Base-by-base conservation (phyloP, 2,797 vertebrate species). In the Peromyscus nudipes region DNA sequence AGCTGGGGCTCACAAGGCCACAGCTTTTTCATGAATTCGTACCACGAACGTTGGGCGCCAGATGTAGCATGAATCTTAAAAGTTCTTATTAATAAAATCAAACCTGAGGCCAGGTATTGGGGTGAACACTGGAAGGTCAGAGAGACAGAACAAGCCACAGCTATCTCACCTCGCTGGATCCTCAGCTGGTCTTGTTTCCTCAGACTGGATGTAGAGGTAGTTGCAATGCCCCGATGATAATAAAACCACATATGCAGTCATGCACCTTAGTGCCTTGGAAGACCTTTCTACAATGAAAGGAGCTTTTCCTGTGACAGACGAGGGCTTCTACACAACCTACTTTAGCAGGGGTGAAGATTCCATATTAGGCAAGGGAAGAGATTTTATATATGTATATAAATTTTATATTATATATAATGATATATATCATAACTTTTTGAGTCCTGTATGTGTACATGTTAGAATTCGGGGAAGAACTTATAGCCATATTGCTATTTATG, bases 401-500 rank as follows among this genome's bases (percentile, higher is more conserved):
- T 52, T 52, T 52, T 52, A 52, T 52, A 52, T 52, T 12, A 52
- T 52, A 52, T 52, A 52, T 52, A 52, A 52, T 52, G 13, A 52
- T 55, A 55, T 52, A 52, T 55, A 55, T 55, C 4, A 55, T 55
- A 55, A 55, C 25, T 25, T 92, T 37, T 96, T 96, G 43, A 88
- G 40, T 95, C 64, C 77, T 91, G 17, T 55, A 31, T 34, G 4
- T 77, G 25, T 79, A 80, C 55, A 12, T 91, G 37, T 79, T 92
- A 96, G 77, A 91, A 69, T 11, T 84, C 37, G 95, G 46, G 84
- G 89, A 79, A 55, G 87, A 27, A 64, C 96, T 90, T 89, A 57
- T 10, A 77, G 89, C 76, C 92, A 64, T 87, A 65, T 69, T 71
- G n/a, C 77, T 94, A 62, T 88, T 95, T 92, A 79, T 95, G 19